Evolutionary conservation across 1,140 invertebrate species (phyloP).

Genomic region (Drosophila melanica): DNA sequence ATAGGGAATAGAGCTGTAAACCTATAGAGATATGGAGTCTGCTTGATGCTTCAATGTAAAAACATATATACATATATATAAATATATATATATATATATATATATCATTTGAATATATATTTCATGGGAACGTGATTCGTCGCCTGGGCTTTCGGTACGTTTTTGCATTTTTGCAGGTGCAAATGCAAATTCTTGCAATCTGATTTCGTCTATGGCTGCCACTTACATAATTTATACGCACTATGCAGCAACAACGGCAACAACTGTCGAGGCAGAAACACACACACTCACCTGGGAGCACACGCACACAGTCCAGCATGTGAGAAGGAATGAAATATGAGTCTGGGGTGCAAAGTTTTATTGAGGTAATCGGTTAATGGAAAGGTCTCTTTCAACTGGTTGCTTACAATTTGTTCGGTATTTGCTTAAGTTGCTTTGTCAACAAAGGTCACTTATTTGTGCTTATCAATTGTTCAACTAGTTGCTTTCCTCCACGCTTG

Average conservation of each 20-base stretch:
- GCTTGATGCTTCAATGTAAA: constrained; percentile 4
- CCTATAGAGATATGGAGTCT: constrained; percentile 8
- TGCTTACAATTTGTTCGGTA: not conserved
- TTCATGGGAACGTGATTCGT: constrained; percentile 68
- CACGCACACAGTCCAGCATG: not conserved
- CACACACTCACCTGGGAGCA: not conserved
- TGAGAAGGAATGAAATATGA: constrained; percentile 10
- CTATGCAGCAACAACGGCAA: constrained; percentile 50
- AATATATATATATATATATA: not conserved
- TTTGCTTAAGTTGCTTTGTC: not conserved
- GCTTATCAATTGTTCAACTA: no score
- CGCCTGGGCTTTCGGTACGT: constrained; percentile 45
- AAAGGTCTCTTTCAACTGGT: not conserved
- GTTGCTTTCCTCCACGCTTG: no score
- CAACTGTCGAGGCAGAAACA: constrained; percentile 6
- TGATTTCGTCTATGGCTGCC: constrained; percentile 63
- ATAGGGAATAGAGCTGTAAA: constrained; percentile 23
- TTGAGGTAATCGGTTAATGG: constrained; percentile 18
- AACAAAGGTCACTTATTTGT: no score
- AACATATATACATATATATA: constrained; percentile 2
- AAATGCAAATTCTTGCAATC: constrained; percentile 74
- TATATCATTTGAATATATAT: constrained; percentile 4
- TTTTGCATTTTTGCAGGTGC: constrained; percentile 68
- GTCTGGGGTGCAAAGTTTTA: constrained; percentile 7
- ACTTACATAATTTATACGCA: constrained; percentile 73